These are phyloP conservation scores for Diorhabda elongata DNA, from an alignment of 1,140 invertebrate genomes.

Conservation along the genomic window DNA sequence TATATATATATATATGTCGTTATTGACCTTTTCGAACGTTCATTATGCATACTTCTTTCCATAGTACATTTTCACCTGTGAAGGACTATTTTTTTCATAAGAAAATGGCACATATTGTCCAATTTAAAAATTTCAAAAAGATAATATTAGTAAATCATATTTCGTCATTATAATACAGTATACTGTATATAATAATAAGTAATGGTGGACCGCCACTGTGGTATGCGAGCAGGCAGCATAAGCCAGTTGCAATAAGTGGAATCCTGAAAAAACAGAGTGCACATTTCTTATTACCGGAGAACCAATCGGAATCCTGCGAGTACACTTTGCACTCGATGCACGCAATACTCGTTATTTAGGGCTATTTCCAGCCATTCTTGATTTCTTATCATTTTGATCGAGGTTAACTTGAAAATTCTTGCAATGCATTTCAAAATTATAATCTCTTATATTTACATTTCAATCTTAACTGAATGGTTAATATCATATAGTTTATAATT, in stretches of 20 bases:
- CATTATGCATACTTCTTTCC: no score
- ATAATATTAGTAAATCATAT: no score
- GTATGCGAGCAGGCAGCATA: background rate
- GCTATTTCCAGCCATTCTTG: background rate
- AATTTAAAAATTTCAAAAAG: no score
- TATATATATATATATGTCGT: no score
- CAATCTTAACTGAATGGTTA: background rate
- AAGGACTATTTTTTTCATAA: no score
- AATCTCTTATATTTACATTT: background rate
- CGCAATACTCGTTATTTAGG: slow-evolving; percentile 1
- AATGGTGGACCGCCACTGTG: background rate
- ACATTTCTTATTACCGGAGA: background rate
- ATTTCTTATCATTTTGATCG: slow-evolving; percentile 1
- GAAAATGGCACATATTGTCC: no score
- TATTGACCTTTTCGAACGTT: no score
- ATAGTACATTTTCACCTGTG: no score
- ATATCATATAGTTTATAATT: no score
- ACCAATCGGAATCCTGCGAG: slow-evolving; percentile 19
- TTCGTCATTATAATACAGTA: no score
- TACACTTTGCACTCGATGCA: slow-evolving; percentile 1
- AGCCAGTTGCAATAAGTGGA: slow-evolving; percentile 10
- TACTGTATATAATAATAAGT: background rate
- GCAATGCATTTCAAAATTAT: background rate
- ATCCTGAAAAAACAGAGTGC: slow-evolving; percentile 10
- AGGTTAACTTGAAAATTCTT: background rate